Percentiles rank a stretch among this genome's conserved stretches.
Evolutionary conservation across 2,797 vertebrate genomes (phyloP).

Genomic region (Schizopygopsis malacanthus): DNA sequence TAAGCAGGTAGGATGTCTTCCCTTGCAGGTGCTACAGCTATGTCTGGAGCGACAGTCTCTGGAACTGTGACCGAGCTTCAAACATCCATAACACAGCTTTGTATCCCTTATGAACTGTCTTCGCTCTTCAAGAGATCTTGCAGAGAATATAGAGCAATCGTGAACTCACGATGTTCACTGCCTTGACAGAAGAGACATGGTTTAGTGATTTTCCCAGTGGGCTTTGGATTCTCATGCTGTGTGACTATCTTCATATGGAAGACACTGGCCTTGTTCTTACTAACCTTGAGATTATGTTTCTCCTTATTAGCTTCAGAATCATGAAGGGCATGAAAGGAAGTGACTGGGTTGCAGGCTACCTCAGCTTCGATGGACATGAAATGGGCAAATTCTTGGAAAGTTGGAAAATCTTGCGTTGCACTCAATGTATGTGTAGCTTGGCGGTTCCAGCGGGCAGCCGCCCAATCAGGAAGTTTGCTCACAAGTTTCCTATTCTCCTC

Average conservation of each 20-base stretch:
- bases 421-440: background rate
- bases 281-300: too few species aligned
- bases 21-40: background rate
- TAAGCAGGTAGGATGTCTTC: background rate
- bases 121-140: background rate
- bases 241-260: too few species aligned
- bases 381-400: background rate
- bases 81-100: background rate
- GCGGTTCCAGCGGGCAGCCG: background rate
- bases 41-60: background rate
- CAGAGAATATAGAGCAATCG: background rate
- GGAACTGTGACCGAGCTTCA: background rate
- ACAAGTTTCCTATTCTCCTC: constrained; percentile 4
- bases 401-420: background rate
- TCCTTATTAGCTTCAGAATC: too few species aligned
- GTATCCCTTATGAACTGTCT: background rate
- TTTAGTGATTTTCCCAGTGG: too few species aligned
- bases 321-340: background rate
- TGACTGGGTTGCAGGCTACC: background rate
- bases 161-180: too few species aligned
- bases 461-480: background rate
- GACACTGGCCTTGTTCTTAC: too few species aligned
- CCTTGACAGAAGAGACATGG: too few species aligned
- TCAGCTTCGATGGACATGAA: background rate
- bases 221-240: too few species aligned